Evolutionary conservation across 1,140 invertebrate species (phyloP).

Genomic region (Euwallacea fornicatus): DNA sequence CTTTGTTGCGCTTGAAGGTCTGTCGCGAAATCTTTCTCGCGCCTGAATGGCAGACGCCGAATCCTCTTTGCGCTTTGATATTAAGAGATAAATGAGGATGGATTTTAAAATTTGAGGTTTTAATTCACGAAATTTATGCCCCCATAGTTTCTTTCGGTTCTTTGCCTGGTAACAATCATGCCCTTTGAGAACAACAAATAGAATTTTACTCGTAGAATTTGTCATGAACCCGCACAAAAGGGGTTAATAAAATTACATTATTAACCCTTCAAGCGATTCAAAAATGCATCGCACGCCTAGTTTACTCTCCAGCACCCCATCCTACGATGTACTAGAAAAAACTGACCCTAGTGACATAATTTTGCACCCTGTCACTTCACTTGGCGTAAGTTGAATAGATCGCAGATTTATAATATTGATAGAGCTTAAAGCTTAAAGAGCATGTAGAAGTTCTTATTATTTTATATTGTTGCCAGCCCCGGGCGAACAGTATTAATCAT

Average conservation of each 20-base stretch:
- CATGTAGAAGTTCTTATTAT: conserved; percentile 31
- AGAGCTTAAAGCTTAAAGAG: conserved; percentile 30
- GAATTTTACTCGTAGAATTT: too few relatives aligned
- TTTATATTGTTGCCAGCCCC: conserved; percentile 20
- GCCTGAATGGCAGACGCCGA: too few relatives aligned
- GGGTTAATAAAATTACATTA: background rate
- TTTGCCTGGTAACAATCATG: too few relatives aligned
- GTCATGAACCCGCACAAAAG: too few relatives aligned
- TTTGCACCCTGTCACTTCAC: conserved; percentile 19
- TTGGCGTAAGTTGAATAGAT: conserved; percentile 10
- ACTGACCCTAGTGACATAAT: conserved; percentile 26
- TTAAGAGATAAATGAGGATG: too few relatives aligned
- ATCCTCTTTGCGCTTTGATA: too few relatives aligned
- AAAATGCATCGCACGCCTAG: background rate
- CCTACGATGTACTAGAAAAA: background rate
- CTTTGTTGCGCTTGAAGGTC: too few relatives aligned
- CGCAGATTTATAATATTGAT: conserved; percentile 30
- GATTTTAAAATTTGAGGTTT: too few relatives aligned
- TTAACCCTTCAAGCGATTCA: background rate
- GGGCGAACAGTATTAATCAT: conserved; percentile 21
- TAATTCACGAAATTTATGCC: too few relatives aligned
- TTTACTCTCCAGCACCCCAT: background rate
- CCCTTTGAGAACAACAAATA: too few relatives aligned
- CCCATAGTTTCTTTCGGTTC: too few relatives aligned
- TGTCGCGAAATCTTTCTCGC: too few relatives aligned